Conservation (phyloP, 2,797 vertebrate species). For the Mico argentatus region DNA sequence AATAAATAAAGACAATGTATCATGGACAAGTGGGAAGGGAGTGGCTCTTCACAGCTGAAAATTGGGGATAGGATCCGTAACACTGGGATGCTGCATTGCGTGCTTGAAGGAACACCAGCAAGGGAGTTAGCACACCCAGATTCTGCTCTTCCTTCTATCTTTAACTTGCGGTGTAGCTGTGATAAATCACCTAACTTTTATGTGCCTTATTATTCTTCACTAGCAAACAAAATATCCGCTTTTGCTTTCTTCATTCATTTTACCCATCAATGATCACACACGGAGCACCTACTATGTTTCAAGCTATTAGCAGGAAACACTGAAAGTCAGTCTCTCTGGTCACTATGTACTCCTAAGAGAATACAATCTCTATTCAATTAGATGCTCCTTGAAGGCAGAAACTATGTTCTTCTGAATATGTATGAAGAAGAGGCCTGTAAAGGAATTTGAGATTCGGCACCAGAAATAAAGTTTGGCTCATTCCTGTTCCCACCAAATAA, state of each 20-base stretch:
- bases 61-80: no score
- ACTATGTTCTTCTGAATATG: background rate
- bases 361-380: background rate
- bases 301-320: background rate
- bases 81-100: accelerated
- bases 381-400: constrained; percentile 12
- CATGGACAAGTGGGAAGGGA: background rate
- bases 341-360: background rate
- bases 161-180: background rate
- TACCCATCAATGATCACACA: background rate
- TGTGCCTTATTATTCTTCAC: background rate
- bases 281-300: background rate
- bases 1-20: background rate
- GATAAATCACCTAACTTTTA: background rate
- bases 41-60: background rate
- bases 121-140: background rate
- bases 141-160: background rate
- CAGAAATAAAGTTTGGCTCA: background rate
- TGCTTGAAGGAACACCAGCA: background rate
- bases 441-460: background rate
- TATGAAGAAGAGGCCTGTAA: background rate
- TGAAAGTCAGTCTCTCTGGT: background rate
- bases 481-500: background rate
- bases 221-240: background rate
- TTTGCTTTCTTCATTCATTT: background rate